Evolutionary conservation across 2,888 invertebrate species (phyloP).

Genomic region (Amiota mariae): DNA sequence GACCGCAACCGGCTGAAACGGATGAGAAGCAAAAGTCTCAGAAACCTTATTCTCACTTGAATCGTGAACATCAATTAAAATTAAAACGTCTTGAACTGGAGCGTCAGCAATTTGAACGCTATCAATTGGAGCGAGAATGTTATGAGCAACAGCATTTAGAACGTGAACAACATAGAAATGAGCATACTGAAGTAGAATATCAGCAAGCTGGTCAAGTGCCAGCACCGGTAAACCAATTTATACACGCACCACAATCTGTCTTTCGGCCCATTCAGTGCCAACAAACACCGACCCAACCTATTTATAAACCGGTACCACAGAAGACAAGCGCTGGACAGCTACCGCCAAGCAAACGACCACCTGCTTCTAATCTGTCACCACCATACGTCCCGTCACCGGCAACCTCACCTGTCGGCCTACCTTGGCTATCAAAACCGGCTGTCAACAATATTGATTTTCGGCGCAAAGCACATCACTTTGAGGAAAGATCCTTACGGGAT

Average conservation of each 20-base stretch:
- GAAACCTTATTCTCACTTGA: slow-evolving; percentile 68
- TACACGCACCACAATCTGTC: slow-evolving; percentile 84
- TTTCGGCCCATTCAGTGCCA: slow-evolving; percentile 77
- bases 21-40: slow-evolving; percentile 66
- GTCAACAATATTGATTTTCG: slow-evolving; percentile 75
- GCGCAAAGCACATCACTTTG: slow-evolving; percentile 77
- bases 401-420: slow-evolving; percentile 67
- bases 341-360: slow-evolving; percentile 36
- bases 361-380: not conserved
- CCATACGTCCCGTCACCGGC: slow-evolving; percentile 58
- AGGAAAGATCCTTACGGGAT: slow-evolving; percentile 70
- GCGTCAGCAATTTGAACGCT: slow-evolving; percentile 42
- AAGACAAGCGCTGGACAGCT: slow-evolving; percentile 50
- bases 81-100: slow-evolving; percentile 45
- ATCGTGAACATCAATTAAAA: slow-evolving; percentile 56
- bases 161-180: not conserved
- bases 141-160: slow-evolving; percentile 19
- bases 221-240: slow-evolving; percentile 80
- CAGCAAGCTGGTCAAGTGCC: slow-evolving; percentile 49
- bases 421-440: slow-evolving; percentile 75
- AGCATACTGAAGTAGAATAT: slow-evolving; percentile 44
- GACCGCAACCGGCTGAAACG: slow-evolving; percentile 48
- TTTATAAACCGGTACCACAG: slow-evolving; percentile 67
- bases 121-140: slow-evolving; percentile 28
- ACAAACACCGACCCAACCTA: slow-evolving; percentile 55